Percentiles rank a stretch among this genome's conserved stretches.
phyloP scores from a whole-genome alignment of 2,113 vertebrate species.

The Cynocephalus volans region DNA sequence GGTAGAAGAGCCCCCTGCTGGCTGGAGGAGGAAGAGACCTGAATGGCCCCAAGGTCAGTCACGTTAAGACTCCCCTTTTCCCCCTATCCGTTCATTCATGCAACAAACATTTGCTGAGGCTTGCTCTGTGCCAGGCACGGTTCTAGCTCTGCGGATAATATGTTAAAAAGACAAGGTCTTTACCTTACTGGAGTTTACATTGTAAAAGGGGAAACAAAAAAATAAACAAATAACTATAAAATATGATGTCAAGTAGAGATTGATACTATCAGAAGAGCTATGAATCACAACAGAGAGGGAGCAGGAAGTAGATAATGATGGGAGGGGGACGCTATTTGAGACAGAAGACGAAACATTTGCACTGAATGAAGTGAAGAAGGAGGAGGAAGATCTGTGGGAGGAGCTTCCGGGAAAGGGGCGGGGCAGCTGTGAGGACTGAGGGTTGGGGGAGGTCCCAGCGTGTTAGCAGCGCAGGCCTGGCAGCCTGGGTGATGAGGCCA shows the following conservation, averaged over 20 bases:
- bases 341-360: not conserved
- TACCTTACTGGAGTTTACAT: not conserved
- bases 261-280: not conserved
- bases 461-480: not conserved
- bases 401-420: not conserved
- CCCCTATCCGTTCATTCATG: not conserved
- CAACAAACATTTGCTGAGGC: not conserved
- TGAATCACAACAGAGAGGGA: not conserved
- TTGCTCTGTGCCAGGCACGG: not conserved
- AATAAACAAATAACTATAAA: not conserved
- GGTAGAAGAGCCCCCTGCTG: conserved; percentile 82
- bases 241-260: not conserved
- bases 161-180: conserved; percentile 25
- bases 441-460: rapidly evolving
- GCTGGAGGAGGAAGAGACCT: conserved; percentile 3
- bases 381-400: not conserved
- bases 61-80: not conserved
- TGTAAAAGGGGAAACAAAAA: not conserved
- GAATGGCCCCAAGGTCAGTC: not conserved
- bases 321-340: not conserved
- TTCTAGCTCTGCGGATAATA: not conserved
- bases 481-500: rapidly evolving
- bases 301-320: not conserved
- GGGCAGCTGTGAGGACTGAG: not conserved
- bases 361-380: not conserved